Base-by-base conservation (phyloP, 64 coral and sea anemone genomes). In the Pocillopora verrucosa region DNA sequence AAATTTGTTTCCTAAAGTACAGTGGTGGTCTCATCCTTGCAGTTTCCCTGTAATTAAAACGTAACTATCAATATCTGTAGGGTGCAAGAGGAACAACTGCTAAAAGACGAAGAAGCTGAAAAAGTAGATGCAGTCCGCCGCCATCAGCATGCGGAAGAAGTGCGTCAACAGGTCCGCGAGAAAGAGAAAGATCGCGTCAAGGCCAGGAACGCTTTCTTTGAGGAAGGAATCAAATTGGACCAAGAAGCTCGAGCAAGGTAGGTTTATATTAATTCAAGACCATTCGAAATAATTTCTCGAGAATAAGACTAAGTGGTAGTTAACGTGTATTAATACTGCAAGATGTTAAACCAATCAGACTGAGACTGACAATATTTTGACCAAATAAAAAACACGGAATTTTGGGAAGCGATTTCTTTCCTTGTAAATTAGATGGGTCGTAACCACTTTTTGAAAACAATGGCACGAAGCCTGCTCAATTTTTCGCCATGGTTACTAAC, bases 191-290 rank as follows among this genome's bases (percentile, higher is more conserved):
- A 98, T 1, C 64, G 86, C 82, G 35, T 95, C 35, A 78, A 98
- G 10, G 88, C 90, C 51, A 92, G 87, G 34, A 98, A 91, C 26
- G 86, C 93, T 14, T 95, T 95, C 90, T 98, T 95, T 84, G 96
- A 98, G 86, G 96, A 98, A 72, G 96, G 96, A 82, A 94, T 95
- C 68, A 90, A 90, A 64, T 83, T 98, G 15, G 93, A 98, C 34
- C 93, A 98, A 72, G 96, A 98, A 90, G 96, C 93, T 1, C 93
- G 95, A 86, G 96, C 94, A 37, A 89, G 96, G 93, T 95, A 74
- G 65, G 76, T 70, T 51, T 41, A 2, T 14, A 36, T 51, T 7
- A 7, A 51, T 51, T 51, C 3, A 51, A 51, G 7, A 51, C 41
- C 41, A 51, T 51, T 51, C 3, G 41, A 51, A 51, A 51, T 51